Evolutionary conservation across 2,797 vertebrate genomes (phyloP).

Genomic region (Sebastes elongatus): DNA sequence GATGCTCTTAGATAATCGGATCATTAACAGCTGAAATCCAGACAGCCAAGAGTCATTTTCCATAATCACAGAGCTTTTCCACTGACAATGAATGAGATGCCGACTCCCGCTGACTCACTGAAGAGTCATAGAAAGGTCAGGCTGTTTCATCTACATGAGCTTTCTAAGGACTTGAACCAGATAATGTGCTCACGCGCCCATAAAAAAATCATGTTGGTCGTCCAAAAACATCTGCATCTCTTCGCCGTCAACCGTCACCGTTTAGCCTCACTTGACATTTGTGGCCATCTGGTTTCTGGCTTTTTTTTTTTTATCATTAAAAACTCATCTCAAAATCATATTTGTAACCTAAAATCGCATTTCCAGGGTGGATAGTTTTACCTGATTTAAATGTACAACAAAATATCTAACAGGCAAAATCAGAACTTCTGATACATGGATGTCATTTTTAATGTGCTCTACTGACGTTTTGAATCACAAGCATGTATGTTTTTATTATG

Average conservation of each 20-base stretch:
- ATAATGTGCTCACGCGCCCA: conserved; percentile 12
- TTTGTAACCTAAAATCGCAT: conserved; percentile 1
- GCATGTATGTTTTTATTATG: conserved; percentile 23
- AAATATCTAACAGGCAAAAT: conserved; percentile 29
- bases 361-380: conserved; percentile 28
- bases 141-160: not conserved
- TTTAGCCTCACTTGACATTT: conserved; percentile 10
- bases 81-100: not conserved
- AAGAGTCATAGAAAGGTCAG: not conserved
- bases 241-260: not conserved
- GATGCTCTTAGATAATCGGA: conserved; percentile 15
- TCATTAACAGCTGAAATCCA: conserved; percentile 13
- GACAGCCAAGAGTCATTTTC: not conserved
- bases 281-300: not conserved
- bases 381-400: conserved; percentile 31
- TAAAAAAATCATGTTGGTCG: not conserved
- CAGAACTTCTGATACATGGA: conserved; percentile 15
- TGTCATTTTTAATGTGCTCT: conserved; percentile 8
- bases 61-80: conserved; percentile 14
- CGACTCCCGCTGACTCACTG: conserved; percentile 6
- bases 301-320: not conserved
- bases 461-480: conserved; percentile 40
- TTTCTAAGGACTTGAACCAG: conserved; percentile 16
- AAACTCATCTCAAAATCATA: conserved; percentile 1
- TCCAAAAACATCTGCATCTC: not conserved